Conservation (phyloP, 2,888 invertebrate genomes). For the Leucophora obtusa region DNA sequence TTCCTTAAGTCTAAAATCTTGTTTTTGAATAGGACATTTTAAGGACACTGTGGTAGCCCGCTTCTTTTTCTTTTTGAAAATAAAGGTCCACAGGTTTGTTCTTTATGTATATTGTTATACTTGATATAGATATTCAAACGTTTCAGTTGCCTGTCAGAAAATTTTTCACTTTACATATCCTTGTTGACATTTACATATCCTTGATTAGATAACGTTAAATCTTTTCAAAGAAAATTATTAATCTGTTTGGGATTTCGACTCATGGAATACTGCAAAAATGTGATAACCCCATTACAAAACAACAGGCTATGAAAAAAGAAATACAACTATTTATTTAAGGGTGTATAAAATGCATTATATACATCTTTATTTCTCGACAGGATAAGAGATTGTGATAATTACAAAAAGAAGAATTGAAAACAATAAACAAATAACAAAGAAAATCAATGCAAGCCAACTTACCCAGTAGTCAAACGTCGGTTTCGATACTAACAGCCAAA, state of each 20-base stretch:
- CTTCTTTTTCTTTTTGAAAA: no score
- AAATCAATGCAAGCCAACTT: slow-evolving; percentile 72
- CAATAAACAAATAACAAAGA: background rate
- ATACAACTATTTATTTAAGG: background rate
- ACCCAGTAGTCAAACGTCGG: slow-evolving; percentile 97
- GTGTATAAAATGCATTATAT: background rate
- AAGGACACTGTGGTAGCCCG: no score
- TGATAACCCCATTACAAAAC: background rate
- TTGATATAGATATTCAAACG: no score
- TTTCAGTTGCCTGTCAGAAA: no score
- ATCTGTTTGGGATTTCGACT: background rate
- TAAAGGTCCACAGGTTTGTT: no score
- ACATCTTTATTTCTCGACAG: slow-evolving; percentile 49
- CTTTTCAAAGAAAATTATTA: no score
- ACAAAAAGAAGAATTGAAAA: slow-evolving; percentile 25
- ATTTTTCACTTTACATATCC: no score
- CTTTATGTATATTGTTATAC: no score
- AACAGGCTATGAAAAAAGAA: background rate
- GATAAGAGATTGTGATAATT: slow-evolving; percentile 58
- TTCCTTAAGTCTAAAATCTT: no score
- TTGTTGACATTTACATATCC: no score
- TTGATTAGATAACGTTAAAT: no score
- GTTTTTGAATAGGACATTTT: no score
- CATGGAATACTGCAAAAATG: background rate
- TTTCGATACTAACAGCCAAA: slow-evolving; percentile 93